Evolutionary conservation across 2,888 invertebrate genomes (phyloP).

Genomic region (Atrina japonica): DNA sequence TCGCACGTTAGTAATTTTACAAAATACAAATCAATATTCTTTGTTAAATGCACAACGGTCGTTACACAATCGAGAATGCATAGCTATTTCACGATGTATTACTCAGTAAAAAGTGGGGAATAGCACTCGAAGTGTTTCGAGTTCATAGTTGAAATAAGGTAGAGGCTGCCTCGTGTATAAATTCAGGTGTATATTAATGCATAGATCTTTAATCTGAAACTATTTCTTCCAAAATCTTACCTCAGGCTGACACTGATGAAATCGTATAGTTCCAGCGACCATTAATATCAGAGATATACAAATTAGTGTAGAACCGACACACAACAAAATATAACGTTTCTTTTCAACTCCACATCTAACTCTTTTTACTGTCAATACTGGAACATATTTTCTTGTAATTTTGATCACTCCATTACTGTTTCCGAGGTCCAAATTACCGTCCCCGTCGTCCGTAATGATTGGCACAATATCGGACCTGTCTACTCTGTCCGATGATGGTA

Average conservation of each 20-base stretch:
- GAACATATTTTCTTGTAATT: conserved; percentile 34
- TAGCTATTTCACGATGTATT: too few species aligned
- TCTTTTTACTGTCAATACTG: conserved; percentile 13
- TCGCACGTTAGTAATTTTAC: too few species aligned
- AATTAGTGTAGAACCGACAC: conserved; percentile 41
- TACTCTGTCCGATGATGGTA: conserved; percentile 13
- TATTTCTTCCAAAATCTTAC: too few species aligned
- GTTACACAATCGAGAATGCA: too few species aligned
- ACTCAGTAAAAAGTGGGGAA: too few species aligned
- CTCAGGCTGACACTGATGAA: conserved; percentile 47
- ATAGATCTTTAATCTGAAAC: too few species aligned
- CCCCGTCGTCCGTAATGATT: conserved; percentile 6
- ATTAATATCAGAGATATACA: conserved; percentile 50
- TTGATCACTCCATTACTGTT: conserved; percentile 6
- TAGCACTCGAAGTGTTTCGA: too few species aligned
- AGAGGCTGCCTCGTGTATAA: too few species aligned
- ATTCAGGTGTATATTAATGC: too few species aligned
- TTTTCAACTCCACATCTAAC: background rate
- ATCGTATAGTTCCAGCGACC: conserved; percentile 52
- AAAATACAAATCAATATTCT: too few species aligned
- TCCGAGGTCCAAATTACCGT: background rate
- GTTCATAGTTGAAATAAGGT: too few species aligned
- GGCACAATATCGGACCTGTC: conserved; percentile 13
- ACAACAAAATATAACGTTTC: conserved; percentile 25
- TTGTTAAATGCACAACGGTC: too few species aligned